These are phyloP conservation scores for Erinaceus europaeus DNA, from an alignment of 2,113 vertebrate genomes.

Conservation along the genomic window DNA sequence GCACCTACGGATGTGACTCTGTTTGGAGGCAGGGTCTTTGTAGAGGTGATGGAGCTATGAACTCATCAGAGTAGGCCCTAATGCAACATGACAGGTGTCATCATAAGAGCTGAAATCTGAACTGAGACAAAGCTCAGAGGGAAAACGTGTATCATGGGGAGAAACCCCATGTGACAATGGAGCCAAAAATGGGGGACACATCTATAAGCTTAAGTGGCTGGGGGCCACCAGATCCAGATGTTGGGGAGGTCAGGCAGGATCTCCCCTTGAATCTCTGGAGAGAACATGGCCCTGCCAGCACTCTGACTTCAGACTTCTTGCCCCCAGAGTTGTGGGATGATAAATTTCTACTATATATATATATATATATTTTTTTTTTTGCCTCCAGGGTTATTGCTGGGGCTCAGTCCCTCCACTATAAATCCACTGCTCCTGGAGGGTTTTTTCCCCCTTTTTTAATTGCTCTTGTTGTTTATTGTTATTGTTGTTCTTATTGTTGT, in stretches of 20 bases:
- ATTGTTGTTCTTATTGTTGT: no score
- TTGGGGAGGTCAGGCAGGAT: not conserved
- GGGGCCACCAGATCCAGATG: not conserved
- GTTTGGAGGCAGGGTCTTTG: not conserved
- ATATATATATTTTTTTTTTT: no score
- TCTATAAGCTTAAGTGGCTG: not conserved
- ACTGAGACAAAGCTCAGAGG: no score
- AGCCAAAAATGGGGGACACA: not conserved
- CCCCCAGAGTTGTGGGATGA: no score
- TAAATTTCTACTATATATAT: no score
- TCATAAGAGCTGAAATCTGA: not conserved
- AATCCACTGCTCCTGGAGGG: no score
- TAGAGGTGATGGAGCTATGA: not conserved
- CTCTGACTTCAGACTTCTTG: not conserved
- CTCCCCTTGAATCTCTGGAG: not conserved
- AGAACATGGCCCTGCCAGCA: no score
- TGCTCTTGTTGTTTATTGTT: no score
- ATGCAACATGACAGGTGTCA: not conserved
- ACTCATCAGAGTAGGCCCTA: not conserved
- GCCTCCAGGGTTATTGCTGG: no score
- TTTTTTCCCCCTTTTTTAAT: no score
- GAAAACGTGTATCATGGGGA: not conserved
- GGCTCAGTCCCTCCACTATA: no score
- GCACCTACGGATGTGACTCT: not conserved
- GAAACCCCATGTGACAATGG: not conserved